A percentile compares a stretch with the other conserved stretches of the same genome.
phyloP scores from a whole-genome alignment of 1,140 invertebrate species.

The Tetraneura akinire region DNA sequence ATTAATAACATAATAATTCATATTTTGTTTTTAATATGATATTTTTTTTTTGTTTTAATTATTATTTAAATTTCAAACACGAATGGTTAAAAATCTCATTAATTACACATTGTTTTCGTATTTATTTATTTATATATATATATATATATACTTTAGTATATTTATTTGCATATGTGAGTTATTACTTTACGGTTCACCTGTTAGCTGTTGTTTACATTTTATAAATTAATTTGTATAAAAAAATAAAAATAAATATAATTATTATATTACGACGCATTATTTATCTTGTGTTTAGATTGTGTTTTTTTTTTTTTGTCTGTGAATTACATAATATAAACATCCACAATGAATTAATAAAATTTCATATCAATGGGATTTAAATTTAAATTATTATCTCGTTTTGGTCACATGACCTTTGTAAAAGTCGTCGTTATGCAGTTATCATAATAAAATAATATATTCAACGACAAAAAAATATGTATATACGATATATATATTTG shows the following conservation, averaged over 20 bases:
- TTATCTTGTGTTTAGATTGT: constrained; percentile 15
- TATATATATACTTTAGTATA: neutral
- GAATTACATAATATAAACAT: too few relatives aligned
- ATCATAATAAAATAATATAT: too few relatives aligned
- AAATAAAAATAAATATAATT: neutral
- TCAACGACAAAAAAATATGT: too few relatives aligned
- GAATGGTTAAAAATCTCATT: neutral
- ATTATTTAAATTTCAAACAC: neutral
- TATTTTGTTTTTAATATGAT: neutral
- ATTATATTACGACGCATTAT: constrained; percentile 20
- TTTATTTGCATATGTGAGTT: constrained; percentile 9
- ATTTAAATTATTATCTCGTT: too few relatives aligned
- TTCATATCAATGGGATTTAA: too few relatives aligned
- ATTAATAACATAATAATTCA: neutral
- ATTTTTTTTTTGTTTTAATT: constrained; percentile 4
- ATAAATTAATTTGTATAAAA: neutral
- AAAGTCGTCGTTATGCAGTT: too few relatives aligned
- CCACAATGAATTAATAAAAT: too few relatives aligned
- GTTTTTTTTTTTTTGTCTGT: neutral
- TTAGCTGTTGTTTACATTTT: neutral
- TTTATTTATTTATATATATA: too few relatives aligned
- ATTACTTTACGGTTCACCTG: constrained; percentile 27
- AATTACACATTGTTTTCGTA: neutral
- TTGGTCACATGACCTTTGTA: too few relatives aligned
- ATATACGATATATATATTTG: too few relatives aligned